phyloP scores from a whole-genome alignment of 2,113 vertebrate species.

The Macaca nemestrina region DNA sequence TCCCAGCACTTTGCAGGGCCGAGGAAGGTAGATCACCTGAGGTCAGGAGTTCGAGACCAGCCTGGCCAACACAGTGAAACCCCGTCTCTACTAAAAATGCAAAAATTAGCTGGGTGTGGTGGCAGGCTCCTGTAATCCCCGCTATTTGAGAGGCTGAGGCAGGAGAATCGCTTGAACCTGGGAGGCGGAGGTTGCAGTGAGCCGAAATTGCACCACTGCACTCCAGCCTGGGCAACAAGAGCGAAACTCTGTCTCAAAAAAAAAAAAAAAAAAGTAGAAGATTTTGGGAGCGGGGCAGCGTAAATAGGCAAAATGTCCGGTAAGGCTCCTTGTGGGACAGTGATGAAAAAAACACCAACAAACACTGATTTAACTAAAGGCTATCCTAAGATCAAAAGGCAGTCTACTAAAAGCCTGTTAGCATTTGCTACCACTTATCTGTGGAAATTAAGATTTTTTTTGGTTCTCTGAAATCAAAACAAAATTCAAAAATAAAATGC shows the following conservation, averaged over 20 bases:
- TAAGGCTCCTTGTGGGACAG: not conserved
- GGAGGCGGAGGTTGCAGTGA: too few relatives aligned
- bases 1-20: too few relatives aligned
- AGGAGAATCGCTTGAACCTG: too few relatives aligned
- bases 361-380: not conserved
- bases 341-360: not conserved
- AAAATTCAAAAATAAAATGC: not conserved
- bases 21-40: not conserved
- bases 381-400: not conserved
- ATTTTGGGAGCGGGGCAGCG: not conserved
- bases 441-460: constrained; percentile 29
- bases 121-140: too few relatives aligned
- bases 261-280: not conserved
- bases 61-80: too few relatives aligned
- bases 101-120: too few relatives aligned
- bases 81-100: too few relatives aligned
- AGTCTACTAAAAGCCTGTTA: not conserved
- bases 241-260: too few relatives aligned
- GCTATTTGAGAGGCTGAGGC: too few relatives aligned
- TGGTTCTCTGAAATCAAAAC: not conserved
- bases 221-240: too few relatives aligned
- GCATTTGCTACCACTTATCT: not conserved
- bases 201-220: too few relatives aligned
- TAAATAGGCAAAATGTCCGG: not conserved
- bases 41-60: too few relatives aligned